phyloP scores from a whole-genome alignment of 2,797 vertebrate species.

The Esox lucius region DNA sequence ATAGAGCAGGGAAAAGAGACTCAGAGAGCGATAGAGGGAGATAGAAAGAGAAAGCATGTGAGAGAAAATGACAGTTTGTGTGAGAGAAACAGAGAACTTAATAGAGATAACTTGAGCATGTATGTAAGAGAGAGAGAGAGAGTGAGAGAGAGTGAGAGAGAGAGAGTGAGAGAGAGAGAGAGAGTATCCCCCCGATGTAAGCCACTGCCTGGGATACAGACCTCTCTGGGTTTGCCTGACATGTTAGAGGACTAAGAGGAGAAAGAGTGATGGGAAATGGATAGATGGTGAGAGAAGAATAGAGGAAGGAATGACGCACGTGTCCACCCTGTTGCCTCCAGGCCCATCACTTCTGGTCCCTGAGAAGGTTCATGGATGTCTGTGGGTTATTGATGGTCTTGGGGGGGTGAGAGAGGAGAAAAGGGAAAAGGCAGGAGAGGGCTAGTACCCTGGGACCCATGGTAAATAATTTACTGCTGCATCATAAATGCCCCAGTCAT shows the following conservation, averaged over 20 bases:
- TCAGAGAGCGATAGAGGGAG: neutral
- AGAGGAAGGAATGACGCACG: neutral
- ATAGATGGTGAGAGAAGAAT: constrained; percentile 4
- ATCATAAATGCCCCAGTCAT: neutral
- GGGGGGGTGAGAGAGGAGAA: neutral
- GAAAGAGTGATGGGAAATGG: constrained; percentile 25
- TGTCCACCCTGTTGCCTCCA: neutral
- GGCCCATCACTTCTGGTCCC: constrained; percentile 2
- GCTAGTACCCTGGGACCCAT: neutral
- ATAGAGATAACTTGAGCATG: neutral
- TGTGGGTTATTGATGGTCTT: constrained; percentile 5
- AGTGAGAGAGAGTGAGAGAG: neutral
- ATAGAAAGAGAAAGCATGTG: neutral
- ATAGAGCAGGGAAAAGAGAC: neutral
- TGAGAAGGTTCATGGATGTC: neutral
- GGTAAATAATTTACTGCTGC: constrained; percentile 27
- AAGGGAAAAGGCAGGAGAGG: neutral
- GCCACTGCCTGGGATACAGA: constrained; percentile 6
- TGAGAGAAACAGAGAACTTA: neutral
- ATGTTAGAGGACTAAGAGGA: neutral
- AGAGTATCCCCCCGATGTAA: constrained; percentile 27
- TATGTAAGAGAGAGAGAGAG: constrained; percentile 5
- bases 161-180: constrained; percentile 8
- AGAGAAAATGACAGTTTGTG: neutral
- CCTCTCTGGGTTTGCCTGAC: constrained; percentile 18